Base-by-base conservation (phyloP, 2,888 invertebrate genomes). In the Drosophila robusta region DNA sequence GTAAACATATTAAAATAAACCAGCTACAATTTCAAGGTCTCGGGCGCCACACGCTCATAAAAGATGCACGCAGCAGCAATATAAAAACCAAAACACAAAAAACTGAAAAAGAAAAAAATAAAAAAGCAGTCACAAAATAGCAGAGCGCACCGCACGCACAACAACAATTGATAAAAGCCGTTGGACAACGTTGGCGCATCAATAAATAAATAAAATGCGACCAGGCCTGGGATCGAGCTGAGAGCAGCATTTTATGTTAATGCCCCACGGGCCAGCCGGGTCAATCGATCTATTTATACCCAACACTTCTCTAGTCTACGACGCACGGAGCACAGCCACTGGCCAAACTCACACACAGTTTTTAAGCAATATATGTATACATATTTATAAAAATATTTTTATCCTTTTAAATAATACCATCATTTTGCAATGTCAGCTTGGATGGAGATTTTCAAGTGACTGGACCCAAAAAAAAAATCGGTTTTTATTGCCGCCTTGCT, bases 1-100 rank as follows among this genome's bases (percentile, higher is more conserved):
- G 90, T 86, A 89, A 89, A 77, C 90, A 87, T 68, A 78, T 78
- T 77, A 87, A 81, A 87, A 85, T 82, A 89, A 90, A 78, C 80
- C 78, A 87, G 80, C 80, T 63, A 79, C 77, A 87, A 70, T 82
- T 80, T 87, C 82, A 90, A 87, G 89, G 89, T 90, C 90, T 77
- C 72, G 84, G 75, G 62, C 81, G 67, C 69, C 89, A 78, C 82
- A 81, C 70, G 77, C 89, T 82, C 80, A 88, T 89, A 82, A 86
- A 87, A 88, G 68, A 88, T 82, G 84, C 88, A 88, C 79, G 83
- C 82, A 78, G 86, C 75, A 57, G 56, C 65, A 57, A 75, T 65
- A 89, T 88, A 82, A 89, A 89, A 89, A 54, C 47, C 55, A 61
- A 80, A 58, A 62, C n/a, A 47, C 39, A 70, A 54, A 60, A 65